phyloP scores from a whole-genome alignment of 2,797 vertebrate species.

The Cuculus canorus region DNA sequence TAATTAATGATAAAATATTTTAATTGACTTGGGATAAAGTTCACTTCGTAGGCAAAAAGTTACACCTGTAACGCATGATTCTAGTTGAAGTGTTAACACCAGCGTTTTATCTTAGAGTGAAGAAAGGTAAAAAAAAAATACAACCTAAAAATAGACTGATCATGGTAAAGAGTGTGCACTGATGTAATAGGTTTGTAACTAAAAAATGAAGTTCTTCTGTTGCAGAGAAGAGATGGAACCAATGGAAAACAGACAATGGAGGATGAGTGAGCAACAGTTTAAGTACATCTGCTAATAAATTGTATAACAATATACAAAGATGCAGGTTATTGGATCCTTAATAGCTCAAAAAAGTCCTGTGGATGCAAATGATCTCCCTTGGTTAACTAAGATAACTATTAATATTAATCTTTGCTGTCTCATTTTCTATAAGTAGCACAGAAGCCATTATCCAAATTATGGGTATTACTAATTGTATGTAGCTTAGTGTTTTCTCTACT shows the following conservation, averaged over 20 bases:
- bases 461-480: neutral
- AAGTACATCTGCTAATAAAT: neutral
- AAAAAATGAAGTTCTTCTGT: slow-evolving; percentile 20
- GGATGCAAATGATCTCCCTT: neutral
- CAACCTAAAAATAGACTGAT: neutral
- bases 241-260: neutral
- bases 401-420: neutral
- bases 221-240: neutral
- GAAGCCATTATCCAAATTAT: neutral
- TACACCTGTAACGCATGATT: neutral
- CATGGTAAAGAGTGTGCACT: neutral
- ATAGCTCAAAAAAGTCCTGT: neutral
- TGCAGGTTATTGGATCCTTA: neutral
- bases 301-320: neutral
- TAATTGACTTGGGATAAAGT: neutral
- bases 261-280: neutral
- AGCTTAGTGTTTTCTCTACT: neutral
- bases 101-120: neutral
- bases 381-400: neutral
- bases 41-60: neutral
- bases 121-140: neutral
- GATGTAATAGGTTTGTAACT: neutral
- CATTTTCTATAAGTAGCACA: neutral
- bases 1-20: neutral
- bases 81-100: neutral